A percentile compares a stretch with the other conserved stretches of the same genome.
phyloP scores from a whole-genome alignment of 92 coral and sea anemone genomes.

The Galaxea fascicularis region DNA sequence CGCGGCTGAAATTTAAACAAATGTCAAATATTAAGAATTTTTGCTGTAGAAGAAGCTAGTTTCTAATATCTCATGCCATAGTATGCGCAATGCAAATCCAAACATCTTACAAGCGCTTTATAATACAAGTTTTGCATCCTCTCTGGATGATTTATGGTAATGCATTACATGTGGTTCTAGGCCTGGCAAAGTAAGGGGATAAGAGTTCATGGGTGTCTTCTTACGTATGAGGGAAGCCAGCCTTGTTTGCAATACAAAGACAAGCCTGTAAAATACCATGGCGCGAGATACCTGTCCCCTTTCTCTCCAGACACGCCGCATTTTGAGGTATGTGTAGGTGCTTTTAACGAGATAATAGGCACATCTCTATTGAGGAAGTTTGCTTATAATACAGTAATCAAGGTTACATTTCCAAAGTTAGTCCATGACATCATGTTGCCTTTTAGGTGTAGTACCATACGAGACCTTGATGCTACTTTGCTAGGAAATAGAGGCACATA shows the following conservation, averaged over 20 bases:
- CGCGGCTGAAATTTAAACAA: too few species aligned
- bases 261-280: neutral
- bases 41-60: too few species aligned
- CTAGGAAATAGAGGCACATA: too few species aligned
- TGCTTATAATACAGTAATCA: neutral
- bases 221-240: slow-evolving; percentile 21
- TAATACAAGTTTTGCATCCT: too few species aligned
- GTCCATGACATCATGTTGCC: too few species aligned
- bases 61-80: too few species aligned
- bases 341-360: neutral
- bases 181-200: slow-evolving; percentile 26
- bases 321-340: slow-evolving; percentile 8
- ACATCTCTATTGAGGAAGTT: neutral
- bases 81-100: too few species aligned
- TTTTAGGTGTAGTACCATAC: too few species aligned
- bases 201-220: slow-evolving; percentile 21
- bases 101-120: too few species aligned
- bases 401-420: neutral
- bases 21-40: too few species aligned
- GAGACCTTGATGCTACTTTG: too few species aligned
- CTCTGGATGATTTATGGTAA: too few species aligned
- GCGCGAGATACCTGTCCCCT: slow-evolving; percentile 9
- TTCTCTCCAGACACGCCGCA: slow-evolving; percentile 15
- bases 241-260: neutral
- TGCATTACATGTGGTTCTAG: neutral